Evolutionary conservation across 2,797 vertebrate species (phyloP), one percentile per base, ranked within the genome.

Genomic region (Cheirogaleus major): DNA sequence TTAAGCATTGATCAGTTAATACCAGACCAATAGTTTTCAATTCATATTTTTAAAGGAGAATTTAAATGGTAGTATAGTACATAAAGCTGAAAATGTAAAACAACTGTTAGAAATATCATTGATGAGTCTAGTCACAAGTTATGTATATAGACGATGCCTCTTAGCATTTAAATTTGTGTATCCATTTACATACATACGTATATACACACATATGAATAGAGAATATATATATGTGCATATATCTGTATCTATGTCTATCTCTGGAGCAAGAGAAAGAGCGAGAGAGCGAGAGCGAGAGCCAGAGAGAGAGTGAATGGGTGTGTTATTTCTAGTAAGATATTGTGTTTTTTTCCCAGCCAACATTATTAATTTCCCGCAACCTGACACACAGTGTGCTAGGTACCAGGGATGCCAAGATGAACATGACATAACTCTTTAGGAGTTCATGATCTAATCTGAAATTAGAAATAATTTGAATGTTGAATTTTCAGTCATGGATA

Each of bases 91-190:
- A 85, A 90, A 75, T 55, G 23, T 45, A 80, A 75, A 86, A 70
- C 67, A 89, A 70, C 67, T 76, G 11, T 83, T 91, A 83, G 63
- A 91, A 95, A 95, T 93, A 55, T 63, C 3, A 61, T 75, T 61
- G 48, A 15, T 9, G 70, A 78, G 55, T 84, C 20, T 81, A 59
- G 52, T 57, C 25, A 43, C 4, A 38, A 48, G 7, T 83, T 78
- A 15, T 45, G 3, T 75, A 17, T 4, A 3, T 59, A 55, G 15
- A 93, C 32, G 12, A 79, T 59, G 6, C 30, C 14, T 67, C 45
- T 91, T 70, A 30, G 45, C 8, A 27, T 38, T 82, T 65, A 8
- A 45, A 30, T 73, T 2, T 61, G 9, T 90, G 72, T 88, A 10
- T 41, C 27, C 11, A n/a, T 38, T 82, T 76, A 25, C 65, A 41